Percentiles rank a stretch among this genome's conserved stretches.
Evolutionary conservation across 2,113 vertebrate species (phyloP).

Genomic region (Amphilophus citrinellus): DNA sequence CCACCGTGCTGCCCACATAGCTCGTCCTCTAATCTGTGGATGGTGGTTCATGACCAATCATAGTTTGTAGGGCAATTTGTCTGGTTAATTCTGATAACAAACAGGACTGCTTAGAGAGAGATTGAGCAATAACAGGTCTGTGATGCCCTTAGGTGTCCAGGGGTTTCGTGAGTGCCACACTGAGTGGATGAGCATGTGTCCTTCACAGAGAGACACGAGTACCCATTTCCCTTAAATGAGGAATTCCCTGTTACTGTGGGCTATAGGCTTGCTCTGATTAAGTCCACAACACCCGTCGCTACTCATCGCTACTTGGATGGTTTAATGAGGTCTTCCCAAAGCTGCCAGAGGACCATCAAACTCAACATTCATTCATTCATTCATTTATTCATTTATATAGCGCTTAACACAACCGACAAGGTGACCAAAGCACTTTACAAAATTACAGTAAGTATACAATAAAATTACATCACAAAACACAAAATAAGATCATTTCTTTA

Average conservation of each 20-base stretch:
- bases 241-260: neutral
- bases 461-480: too few relatives aligned
- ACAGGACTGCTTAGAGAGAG: neutral
- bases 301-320: neutral
- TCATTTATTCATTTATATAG: too few relatives aligned
- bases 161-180: neutral
- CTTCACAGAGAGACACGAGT: neutral
- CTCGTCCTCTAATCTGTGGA: neutral
- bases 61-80: neutral
- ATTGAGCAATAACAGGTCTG: neutral
- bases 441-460: too few relatives aligned
- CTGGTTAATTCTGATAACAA: neutral
- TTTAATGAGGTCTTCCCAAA: neutral
- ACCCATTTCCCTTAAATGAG: neutral
- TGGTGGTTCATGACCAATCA: neutral
- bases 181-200: neutral
- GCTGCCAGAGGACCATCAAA: neutral
- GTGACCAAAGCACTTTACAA: too few relatives aligned
- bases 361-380: neutral
- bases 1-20: too few relatives aligned
- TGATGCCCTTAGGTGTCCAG: too few relatives aligned
- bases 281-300: rapidly evolving
- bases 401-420: too few relatives aligned
- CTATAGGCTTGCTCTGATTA: neutral
- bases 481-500: too few relatives aligned